Conservation (phyloP, 2,113 vertebrate genomes). For the Chlorocebus sabaeus region DNA sequence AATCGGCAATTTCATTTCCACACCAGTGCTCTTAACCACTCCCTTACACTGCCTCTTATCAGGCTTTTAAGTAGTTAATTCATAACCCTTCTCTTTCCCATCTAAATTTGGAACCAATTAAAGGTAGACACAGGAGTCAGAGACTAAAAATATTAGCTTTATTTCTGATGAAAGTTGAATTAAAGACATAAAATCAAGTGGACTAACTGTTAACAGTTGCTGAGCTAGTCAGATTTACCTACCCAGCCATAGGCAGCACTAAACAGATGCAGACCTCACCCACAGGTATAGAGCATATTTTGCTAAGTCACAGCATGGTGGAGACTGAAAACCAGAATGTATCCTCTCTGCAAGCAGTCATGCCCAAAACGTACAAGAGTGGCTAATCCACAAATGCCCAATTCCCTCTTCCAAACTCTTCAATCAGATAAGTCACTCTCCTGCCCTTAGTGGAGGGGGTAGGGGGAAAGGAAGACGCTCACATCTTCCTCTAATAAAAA, state of each 20-base stretch:
- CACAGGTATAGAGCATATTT: neutral
- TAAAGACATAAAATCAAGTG: neutral
- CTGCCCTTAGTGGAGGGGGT: neutral
- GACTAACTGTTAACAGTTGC: neutral
- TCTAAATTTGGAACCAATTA: neutral
- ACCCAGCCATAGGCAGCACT: neutral
- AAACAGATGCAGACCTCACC: neutral
- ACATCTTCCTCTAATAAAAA: neutral
- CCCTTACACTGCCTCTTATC: neutral
- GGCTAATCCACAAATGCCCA: neutral
- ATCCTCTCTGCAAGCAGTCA: neutral
- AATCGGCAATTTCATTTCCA: neutral
- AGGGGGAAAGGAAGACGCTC: neutral
- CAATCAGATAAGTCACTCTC: neutral
- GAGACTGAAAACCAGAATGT: neutral
- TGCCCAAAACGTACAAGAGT: neutral
- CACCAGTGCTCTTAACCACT: neutral
- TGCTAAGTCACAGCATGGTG: neutral
- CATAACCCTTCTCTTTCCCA: neutral
- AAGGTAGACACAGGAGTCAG: neutral
- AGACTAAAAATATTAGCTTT: neutral
- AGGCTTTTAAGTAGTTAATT: neutral
- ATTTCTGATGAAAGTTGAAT: constrained; percentile 25
- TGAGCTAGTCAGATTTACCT: neutral
- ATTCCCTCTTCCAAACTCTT: neutral